These are phyloP conservation scores for Aegypius monachus DNA, from an alignment of 2,113 vertebrate genomes.

Conservation along the genomic window DNA sequence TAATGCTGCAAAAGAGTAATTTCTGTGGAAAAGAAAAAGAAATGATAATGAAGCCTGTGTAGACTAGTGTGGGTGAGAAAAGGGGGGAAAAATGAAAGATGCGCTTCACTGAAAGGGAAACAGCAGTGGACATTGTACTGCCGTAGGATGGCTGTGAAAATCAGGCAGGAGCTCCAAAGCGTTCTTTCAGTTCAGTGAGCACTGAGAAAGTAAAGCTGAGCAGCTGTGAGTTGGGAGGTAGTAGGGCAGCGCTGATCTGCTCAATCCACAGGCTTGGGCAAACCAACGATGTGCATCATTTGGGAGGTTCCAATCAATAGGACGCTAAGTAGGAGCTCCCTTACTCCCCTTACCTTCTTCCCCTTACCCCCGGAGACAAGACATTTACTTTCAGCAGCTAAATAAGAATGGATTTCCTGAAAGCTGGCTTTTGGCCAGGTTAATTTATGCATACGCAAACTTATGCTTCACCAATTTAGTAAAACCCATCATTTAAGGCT, in stretches of 20 bases:
- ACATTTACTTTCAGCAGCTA: neutral
- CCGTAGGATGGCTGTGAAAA: constrained; percentile 5
- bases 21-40: neutral
- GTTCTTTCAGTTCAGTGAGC: neutral
- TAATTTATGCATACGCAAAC: constrained; percentile 44
- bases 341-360: neutral
- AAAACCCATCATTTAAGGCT: constrained; percentile 38
- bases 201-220: neutral
- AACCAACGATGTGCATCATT: neutral
- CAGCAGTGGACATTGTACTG: neutral
- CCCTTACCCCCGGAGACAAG: neutral
- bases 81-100: neutral
- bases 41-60: neutral
- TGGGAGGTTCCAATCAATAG: neutral
- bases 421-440: constrained; percentile 18
- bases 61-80: neutral
- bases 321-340: neutral
- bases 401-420: constrained; percentile 13
- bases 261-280: neutral
- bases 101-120: neutral
- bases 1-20: neutral
- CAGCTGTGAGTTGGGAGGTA: neutral
- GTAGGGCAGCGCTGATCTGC: neutral
- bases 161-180: neutral
- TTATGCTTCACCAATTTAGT: constrained; percentile 49